These are phyloP conservation scores for Willisornis vidua DNA, from an alignment of 2,113 vertebrate species.

Conservation along the genomic window DNA sequence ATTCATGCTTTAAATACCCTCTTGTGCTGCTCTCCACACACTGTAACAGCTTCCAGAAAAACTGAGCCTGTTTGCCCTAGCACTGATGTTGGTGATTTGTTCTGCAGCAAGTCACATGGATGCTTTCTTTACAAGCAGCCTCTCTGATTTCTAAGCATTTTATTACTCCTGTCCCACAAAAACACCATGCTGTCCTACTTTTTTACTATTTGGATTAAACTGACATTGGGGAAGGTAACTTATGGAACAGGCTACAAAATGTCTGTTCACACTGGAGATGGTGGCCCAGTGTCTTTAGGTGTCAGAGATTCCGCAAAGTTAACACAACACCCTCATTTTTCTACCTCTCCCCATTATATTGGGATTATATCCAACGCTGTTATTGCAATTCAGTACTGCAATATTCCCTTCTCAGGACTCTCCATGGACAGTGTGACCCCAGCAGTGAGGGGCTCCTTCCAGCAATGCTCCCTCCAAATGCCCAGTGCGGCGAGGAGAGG, in stretches of 20 bases:
- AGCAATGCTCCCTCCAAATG: background rate
- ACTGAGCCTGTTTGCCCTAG: background rate
- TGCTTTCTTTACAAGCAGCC: background rate
- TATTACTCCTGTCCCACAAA: background rate
- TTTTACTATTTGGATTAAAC: background rate
- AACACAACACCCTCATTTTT: background rate
- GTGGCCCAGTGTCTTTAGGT: background rate
- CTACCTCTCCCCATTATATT: background rate
- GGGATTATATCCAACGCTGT: background rate
- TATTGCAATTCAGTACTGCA: background rate
- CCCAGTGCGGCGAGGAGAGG: background rate
- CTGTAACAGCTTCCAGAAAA: constrained; percentile 8
- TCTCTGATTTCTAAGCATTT: background rate
- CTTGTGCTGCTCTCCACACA: constrained; percentile 3
- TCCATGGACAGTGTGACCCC: background rate
- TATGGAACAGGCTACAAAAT: background rate
- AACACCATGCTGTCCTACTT: background rate
- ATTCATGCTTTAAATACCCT: constrained; percentile 40
- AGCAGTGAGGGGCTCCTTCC: background rate
- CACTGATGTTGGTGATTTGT: background rate
- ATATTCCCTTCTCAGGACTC: background rate
- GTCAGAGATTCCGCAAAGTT: background rate
- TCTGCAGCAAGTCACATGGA: background rate
- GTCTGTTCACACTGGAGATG: background rate
- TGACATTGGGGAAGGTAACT: background rate